Evolutionary conservation across 1,140 invertebrate species (phyloP), one percentile per base, ranked within the genome.

Genomic region (Drosophila persimilis): DNA sequence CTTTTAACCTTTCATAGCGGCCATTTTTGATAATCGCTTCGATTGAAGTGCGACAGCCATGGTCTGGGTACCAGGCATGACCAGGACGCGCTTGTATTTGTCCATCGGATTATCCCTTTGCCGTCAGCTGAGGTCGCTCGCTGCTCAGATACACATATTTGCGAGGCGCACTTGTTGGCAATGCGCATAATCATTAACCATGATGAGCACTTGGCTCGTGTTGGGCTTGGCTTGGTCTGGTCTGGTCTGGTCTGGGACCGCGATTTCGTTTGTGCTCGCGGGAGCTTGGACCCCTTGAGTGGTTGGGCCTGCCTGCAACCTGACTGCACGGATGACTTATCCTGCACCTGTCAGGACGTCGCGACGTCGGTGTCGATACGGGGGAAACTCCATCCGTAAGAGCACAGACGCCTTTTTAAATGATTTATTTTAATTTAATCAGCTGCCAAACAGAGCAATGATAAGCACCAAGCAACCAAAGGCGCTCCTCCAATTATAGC

Each of bases 401-500:
- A n/a, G 47, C 48, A 47, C 26, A 72, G 56, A 71, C 74, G 60
- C 69, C 35, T 75, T 73, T 79, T 77, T 77, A 80, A 86, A 81
- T 77, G 77, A 85, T 81, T 86, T 85, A 77, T 86, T 80, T 85
- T 77, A 80, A 80, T 85, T 85, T 85, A 85, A 85, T 86, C 80
- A 85, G 73, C 80, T 85, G 80, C 80, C 73, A 86, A 77, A 80
- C 80, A 86, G 77, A 85, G 80, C 81, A 86, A 70, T 80, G 67
- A 71, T 86, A 86, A 80, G 81, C 64, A 86, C 69, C 76, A 29
- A 20, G 61, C 63, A 73, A 83, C 51, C 73, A 71, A 76, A 86
- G 69, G 58, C 77, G 73, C 69, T 66, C 59, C 80, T 76, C 76
- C 80, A 85, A 86, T 85, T 85, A 85, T 65, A 74, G 70, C 83